phyloP scores from a whole-genome alignment of 2,113 vertebrate genomes.

The Otus sunia region DNA sequence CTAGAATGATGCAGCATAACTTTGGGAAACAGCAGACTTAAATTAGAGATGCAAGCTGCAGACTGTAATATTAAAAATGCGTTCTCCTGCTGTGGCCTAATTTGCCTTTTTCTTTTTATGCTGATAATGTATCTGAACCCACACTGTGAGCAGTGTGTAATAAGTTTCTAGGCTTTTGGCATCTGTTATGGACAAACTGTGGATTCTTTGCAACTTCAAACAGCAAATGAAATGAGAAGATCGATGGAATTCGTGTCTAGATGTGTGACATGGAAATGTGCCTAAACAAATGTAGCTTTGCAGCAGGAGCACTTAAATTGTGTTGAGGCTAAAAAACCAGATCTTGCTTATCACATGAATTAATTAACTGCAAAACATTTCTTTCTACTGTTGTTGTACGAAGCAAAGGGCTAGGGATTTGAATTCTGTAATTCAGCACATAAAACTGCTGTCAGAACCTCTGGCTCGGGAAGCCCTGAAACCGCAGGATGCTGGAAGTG shows the following conservation, averaged over 20 bases:
- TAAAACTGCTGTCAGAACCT: not conserved
- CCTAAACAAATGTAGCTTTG: slow-evolving; percentile 48
- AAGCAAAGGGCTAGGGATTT: not conserved
- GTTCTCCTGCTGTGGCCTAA: slow-evolving; percentile 66
- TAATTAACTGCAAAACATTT: slow-evolving; percentile 44
- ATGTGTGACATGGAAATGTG: slow-evolving; percentile 49
- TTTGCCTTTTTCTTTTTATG: slow-evolving; percentile 67
- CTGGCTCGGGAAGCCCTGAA: not conserved
- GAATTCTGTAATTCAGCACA: not conserved
- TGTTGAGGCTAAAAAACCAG: not conserved
- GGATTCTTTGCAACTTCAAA: slow-evolving; percentile 54
- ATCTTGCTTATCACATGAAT: slow-evolving; percentile 37
- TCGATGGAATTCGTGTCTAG: slow-evolving; percentile 3
- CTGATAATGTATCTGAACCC: slow-evolving; percentile 58
- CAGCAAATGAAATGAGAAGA: slow-evolving; percentile 60
- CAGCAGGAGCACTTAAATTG: slow-evolving; percentile 12
- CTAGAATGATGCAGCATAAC: slow-evolving; percentile 4
- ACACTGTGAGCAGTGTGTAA: slow-evolving; percentile 51
- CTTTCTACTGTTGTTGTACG: not conserved
- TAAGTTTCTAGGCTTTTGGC: slow-evolving; percentile 61
- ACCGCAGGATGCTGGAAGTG: not conserved
- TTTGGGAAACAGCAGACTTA: slow-evolving; percentile 36
- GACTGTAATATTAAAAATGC: slow-evolving; percentile 58
- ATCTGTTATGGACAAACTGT: slow-evolving; percentile 56
- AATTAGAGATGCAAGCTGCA: slow-evolving; percentile 53